These are phyloP conservation scores for Cololabis saira DNA, from an alignment of 2,113 vertebrate genomes.

Conservation along the genomic window DNA sequence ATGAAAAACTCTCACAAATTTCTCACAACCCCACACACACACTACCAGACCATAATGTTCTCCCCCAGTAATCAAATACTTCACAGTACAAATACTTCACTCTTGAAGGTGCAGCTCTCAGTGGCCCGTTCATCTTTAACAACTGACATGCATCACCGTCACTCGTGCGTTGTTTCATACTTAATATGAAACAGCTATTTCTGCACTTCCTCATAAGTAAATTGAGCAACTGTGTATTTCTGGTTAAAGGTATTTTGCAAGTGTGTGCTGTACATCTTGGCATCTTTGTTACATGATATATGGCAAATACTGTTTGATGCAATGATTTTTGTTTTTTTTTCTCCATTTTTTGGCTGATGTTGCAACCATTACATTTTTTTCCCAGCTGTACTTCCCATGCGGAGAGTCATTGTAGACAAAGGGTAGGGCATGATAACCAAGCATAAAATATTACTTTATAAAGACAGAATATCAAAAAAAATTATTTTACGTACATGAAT, in stretches of 20 bases:
- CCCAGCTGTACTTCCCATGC: too few relatives aligned
- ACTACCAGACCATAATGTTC: not conserved
- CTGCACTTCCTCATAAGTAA: constrained; percentile 35
- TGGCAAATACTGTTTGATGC: too few relatives aligned
- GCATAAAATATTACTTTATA: too few relatives aligned
- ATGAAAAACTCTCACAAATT: constrained; percentile 8
- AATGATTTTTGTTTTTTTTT: not conserved
- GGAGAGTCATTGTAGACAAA: too few relatives aligned
- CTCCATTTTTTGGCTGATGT: constrained; percentile 27
- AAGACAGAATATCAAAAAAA: not conserved
- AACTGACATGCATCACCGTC: too few relatives aligned
- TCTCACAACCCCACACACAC: not conserved
- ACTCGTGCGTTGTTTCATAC: constrained; percentile 4
- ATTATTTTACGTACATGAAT: not conserved
- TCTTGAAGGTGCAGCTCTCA: constrained; percentile 19
- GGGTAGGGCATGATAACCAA: too few relatives aligned
- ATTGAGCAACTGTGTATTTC: constrained; percentile 57
- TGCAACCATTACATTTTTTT: constrained; percentile 24
- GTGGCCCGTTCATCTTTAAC: not conserved
- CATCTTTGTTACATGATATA: too few relatives aligned
- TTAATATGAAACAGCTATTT: constrained; percentile 21
- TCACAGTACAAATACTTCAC: not conserved
- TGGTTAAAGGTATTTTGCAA: constrained; percentile 55
- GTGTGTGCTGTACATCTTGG: constrained; percentile 8
- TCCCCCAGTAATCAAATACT: not conserved